Percentiles rank a stretch among this genome's conserved stretches.
Evolutionary conservation across 2,888 invertebrate genomes (phyloP).

Genomic region (Papilio protenor): DNA sequence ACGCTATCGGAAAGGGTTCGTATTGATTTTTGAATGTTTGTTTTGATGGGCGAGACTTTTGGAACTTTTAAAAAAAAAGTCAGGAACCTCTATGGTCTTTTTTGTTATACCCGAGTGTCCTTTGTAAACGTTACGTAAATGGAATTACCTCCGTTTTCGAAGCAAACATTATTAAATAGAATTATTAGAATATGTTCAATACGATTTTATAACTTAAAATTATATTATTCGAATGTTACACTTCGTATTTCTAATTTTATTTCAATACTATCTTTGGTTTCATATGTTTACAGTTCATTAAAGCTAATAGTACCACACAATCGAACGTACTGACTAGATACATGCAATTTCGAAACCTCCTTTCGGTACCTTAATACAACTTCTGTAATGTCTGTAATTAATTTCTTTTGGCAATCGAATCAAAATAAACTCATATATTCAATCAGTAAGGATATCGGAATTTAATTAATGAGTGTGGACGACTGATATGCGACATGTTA

Average conservation of each 20-base stretch:
- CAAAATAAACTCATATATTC: constrained; percentile 48
- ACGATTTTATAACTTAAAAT: background rate
- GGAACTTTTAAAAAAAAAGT: constrained; percentile 50
- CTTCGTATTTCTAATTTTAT: background rate
- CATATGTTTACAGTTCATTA: background rate
- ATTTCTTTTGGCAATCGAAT: constrained; percentile 1
- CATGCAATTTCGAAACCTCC: background rate
- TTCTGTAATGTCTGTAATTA: background rate
- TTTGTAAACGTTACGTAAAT: constrained; percentile 31
- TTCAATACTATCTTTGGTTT: background rate
- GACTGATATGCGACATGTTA: constrained; percentile 67
- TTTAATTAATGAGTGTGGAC: constrained; percentile 66
- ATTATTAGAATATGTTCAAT: background rate
- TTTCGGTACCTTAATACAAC: background rate
- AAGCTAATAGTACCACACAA: background rate
- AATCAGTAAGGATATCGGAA: constrained; percentile 49
- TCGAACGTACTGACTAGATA: background rate
- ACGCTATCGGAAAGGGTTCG: constrained; percentile 75
- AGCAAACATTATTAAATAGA: constrained; percentile 32
- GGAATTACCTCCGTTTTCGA: constrained; percentile 24
- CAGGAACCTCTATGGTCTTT: constrained; percentile 54
- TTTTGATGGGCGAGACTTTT: constrained; percentile 72
- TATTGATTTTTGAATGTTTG: constrained; percentile 81
- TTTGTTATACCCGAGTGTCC: constrained; percentile 44
- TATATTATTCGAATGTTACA: background rate